phyloP scores from a whole-genome alignment of 2,797 vertebrate species.

The Otus scops region DNA sequence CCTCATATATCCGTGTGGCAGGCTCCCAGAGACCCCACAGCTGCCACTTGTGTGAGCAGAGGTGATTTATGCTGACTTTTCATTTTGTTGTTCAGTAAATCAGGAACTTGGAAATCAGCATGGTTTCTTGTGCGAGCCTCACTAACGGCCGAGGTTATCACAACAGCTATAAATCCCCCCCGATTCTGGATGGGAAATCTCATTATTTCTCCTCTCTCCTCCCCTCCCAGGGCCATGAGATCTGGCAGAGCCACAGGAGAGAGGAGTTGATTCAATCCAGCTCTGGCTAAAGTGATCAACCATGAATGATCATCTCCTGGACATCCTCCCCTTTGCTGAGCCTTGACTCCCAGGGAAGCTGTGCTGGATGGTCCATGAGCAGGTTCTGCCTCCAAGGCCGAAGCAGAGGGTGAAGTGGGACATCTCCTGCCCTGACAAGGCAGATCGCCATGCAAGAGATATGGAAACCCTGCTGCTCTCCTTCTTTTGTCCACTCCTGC shows the following conservation, averaged over 20 bases:
- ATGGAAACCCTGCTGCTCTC: background rate
- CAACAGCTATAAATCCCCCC: slow-evolving; percentile 87
- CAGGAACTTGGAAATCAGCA: slow-evolving; percentile 52
- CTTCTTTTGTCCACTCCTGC: background rate
- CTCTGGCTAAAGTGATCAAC: slow-evolving; percentile 31
- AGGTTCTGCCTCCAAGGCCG: background rate
- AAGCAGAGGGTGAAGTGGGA: background rate
- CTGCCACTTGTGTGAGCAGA: slow-evolving; percentile 26
- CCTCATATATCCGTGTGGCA: background rate
- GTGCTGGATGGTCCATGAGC: background rate
- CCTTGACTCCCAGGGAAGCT: background rate
- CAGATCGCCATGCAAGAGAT: rapidly evolving
- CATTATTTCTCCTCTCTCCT: slow-evolving; percentile 65
- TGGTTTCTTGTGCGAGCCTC: slow-evolving; percentile 47
- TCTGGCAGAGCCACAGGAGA: slow-evolving; percentile 56
- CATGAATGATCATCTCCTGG: slow-evolving; percentile 47
- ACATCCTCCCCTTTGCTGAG: background rate
- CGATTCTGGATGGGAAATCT: slow-evolving; percentile 77
- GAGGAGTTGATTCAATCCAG: slow-evolving; percentile 63
- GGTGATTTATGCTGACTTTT: slow-evolving; percentile 51
- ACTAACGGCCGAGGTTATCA: slow-evolving; percentile 80
- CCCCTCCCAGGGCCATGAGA: slow-evolving; percentile 47
- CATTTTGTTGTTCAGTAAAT: slow-evolving; percentile 56
- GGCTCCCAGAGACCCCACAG: background rate
- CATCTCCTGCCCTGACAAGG: background rate